phyloP scores from a whole-genome alignment of 2,113 vertebrate species.

The Craseonycteris thonglongyai region DNA sequence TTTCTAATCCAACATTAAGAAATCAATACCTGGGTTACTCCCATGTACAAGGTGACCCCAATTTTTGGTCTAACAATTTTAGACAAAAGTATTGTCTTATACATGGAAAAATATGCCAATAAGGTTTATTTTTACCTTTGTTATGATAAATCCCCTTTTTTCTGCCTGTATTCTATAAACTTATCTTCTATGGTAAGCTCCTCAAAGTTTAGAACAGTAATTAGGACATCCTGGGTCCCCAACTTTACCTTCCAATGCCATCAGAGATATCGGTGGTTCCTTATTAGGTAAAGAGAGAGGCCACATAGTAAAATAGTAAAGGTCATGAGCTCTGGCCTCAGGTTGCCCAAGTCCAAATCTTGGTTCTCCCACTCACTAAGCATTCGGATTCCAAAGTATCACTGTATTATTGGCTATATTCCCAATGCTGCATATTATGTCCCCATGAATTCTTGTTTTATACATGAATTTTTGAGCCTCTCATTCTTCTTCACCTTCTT shows the following conservation, averaged over 20 bases:
- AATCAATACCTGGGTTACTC: no score
- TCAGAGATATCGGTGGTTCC: background rate
- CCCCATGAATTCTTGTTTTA: no score
- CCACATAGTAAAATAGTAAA: background rate
- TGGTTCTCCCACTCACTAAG: background rate
- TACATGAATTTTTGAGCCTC: no score
- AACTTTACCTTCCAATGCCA: background rate
- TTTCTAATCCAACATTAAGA: no score
- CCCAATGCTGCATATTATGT: no score
- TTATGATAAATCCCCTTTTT: background rate
- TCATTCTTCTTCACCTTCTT: no score
- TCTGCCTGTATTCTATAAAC: background rate
- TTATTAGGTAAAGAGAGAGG: background rate
- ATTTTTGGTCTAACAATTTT: no score
- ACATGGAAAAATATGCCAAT: no score
- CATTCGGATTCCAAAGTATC: no score
- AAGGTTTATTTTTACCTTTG: slow-evolving; percentile 19
- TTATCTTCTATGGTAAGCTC: background rate
- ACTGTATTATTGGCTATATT: no score
- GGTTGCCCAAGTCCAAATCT: background rate
- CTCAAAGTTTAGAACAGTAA: background rate
- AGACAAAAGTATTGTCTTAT: no score
- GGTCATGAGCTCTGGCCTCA: background rate
- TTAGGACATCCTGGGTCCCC: background rate
- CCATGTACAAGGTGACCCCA: no score